Evolutionary conservation across 1,140 invertebrate species (phyloP).

Genomic region (Rhopalosiphum maidis): DNA sequence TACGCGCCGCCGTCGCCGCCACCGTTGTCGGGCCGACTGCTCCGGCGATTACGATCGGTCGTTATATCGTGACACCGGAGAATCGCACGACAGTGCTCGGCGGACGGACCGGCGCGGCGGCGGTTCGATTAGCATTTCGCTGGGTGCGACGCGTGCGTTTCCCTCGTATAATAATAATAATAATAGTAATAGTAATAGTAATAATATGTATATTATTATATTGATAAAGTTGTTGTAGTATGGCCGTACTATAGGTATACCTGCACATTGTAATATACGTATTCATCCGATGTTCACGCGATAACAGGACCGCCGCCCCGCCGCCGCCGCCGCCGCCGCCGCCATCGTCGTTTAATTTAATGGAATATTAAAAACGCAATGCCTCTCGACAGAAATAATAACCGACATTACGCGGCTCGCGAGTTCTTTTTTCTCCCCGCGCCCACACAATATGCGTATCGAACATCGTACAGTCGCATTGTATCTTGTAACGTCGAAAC

Average conservation of each 20-base stretch:
- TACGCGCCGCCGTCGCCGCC: neutral
- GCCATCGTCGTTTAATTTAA: slow-evolving; percentile 11
- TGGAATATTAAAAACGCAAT: neutral
- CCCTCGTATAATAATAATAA: neutral
- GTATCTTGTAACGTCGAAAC: neutral
- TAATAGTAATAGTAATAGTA: neutral
- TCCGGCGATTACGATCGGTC: slow-evolving; percentile 12
- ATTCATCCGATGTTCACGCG: neutral
- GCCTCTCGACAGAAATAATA: neutral
- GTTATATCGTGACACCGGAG: slow-evolving; percentile 24
- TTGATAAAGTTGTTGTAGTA: too few species aligned
- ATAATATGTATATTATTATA: too few species aligned
- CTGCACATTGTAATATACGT: neutral
- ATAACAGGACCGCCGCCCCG: neutral
- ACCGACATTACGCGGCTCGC: neutral
- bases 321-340: too few species aligned
- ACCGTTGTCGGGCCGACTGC: neutral
- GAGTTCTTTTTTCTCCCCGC: neutral
- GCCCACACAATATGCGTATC: too few species aligned
- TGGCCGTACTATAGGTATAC: neutral
- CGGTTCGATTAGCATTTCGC: slow-evolving; percentile 13
- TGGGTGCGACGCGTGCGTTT: neutral
- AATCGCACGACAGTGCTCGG: neutral
- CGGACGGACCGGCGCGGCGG: too few species aligned
- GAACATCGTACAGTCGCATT: neutral